A percentile compares a stretch with the other conserved stretches of the same genome.
Evolutionary conservation across 1,140 invertebrate genomes (phyloP).

Genomic region (Linepithema humile): DNA sequence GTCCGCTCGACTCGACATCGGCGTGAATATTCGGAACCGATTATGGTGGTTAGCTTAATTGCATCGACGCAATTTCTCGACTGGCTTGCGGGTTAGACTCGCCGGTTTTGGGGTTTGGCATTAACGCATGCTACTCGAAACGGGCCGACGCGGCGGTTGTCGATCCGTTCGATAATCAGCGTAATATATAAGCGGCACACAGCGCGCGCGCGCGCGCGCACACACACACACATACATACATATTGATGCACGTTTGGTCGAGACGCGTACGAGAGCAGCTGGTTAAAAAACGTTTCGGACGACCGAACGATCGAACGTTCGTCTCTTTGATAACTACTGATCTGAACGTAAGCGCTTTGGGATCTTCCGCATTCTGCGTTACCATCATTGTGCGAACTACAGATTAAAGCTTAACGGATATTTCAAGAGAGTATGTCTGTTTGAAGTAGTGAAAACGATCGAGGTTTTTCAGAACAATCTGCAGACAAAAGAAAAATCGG

Average conservation of each 20-base stretch:
- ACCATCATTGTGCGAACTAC: not conserved
- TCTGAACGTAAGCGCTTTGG: slow-evolving; percentile 7
- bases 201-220: not conserved
- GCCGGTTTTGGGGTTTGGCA: slow-evolving; percentile 51
- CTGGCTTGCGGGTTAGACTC: slow-evolving; percentile 46
- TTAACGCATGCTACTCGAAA: slow-evolving; percentile 54
- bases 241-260: not conserved
- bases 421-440: not conserved
- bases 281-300: slow-evolving; percentile 5
- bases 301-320: not conserved
- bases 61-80: slow-evolving; percentile 52
- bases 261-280: not conserved
- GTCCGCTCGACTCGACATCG: slow-evolving; percentile 38
- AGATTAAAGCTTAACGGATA: slow-evolving; percentile 20
- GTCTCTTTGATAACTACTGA: slow-evolving; percentile 17
- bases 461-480: not conserved
- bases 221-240: not conserved
- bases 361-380: slow-evolving; percentile 1
- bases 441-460: not conserved
- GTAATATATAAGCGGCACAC: slow-evolving; percentile 24
- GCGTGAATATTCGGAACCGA: slow-evolving; percentile 46
- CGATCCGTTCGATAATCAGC: slow-evolving; percentile 57
- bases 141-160: slow-evolving; percentile 34
- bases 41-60: slow-evolving; percentile 57
- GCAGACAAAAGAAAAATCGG: not conserved